Base-by-base conservation (phyloP, 1,140 invertebrate genomes). In the Apis florea region DNA sequence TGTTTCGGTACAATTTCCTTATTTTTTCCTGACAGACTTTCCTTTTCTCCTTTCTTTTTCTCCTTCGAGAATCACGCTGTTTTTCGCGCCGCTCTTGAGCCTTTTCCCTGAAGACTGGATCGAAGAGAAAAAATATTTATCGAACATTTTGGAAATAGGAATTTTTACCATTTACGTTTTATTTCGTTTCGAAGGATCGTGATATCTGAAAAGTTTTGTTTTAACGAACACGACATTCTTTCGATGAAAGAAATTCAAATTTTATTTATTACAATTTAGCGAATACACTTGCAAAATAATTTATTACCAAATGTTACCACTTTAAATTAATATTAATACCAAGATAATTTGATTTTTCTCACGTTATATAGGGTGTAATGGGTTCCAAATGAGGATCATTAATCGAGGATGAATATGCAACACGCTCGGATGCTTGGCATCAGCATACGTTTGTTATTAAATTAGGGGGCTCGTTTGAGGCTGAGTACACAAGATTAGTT, bases 391-490 rank as follows among this genome's bases (percentile, higher is more conserved):
- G 49, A 80, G 58, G 53, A 80, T 74, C 51, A 80, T 74, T 80
- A 80, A 72, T 31, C 66, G 53, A 67, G 53, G 79, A 68, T 74
- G 79, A 67, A 67, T 81, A 81, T 58, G 63, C 72, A 75, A 40
- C 19, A 59, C 61, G 40, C 15, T 9, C 2, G 61, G 17, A 56
- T 59, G 13, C 26, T 13, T 47, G 13, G 31, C 21, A 74, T 31
- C 56, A 47, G n/a, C 31, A 56, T 73, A 66, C 26, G 68, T 74
- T 80, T 80, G 61, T 80, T 74, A 75, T 81, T 75, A 81, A 81
- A 81, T 81, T 81, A 73, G 53, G 74, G 40, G 9, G 53, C 63
- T 67, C 53, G 63, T 68, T 66, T 11, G 79, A 53, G 51, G 63
- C 72, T 31, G 51, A 68, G 72, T 51, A 68, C 54, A 81, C 53